These are phyloP conservation scores for Onthophagus sagittarius DNA, from an alignment of 2,888 invertebrate species.

Conservation along the genomic window DNA sequence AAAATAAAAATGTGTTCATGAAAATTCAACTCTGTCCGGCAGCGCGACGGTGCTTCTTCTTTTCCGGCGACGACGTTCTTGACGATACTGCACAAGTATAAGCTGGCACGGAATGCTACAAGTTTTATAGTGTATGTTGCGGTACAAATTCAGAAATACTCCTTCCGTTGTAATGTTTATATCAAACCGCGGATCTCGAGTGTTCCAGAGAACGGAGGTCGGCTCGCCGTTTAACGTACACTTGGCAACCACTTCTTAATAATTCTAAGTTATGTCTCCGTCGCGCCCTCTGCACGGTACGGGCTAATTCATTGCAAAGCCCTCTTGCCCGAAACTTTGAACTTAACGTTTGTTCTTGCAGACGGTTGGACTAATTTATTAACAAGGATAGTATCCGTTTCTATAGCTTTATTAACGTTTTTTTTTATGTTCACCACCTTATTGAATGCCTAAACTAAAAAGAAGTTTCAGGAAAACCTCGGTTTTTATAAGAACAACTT, in stretches of 20 bases:
- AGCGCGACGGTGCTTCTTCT: not conserved
- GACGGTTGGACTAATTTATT: no score
- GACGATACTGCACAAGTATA: not conserved
- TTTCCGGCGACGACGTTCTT: not conserved
- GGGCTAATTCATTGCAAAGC: not conserved
- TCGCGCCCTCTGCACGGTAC: not conserved
- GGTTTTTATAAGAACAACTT: not conserved
- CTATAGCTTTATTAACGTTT: no score
- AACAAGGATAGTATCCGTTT: no score
- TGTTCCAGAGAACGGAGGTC: not conserved
- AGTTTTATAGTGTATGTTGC: constrained; percentile 27
- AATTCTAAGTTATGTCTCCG: not conserved
- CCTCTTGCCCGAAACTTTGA: not conserved
- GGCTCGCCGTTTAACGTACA: not conserved
- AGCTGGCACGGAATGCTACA: constrained; percentile 22
- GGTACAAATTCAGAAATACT: constrained; percentile 25
- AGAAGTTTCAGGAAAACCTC: no score
- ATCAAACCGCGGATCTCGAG: not conserved
- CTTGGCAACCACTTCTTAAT: not conserved
- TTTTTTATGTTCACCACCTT: no score
- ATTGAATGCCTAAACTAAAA: no score
- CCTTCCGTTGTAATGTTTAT: constrained; percentile 5
- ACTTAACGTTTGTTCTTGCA: no score
- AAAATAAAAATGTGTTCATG: not conserved
- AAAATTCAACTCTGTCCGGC: not conserved